phyloP scores from a whole-genome alignment of 2,797 vertebrate genomes.

The Ciconia nigra region DNA sequence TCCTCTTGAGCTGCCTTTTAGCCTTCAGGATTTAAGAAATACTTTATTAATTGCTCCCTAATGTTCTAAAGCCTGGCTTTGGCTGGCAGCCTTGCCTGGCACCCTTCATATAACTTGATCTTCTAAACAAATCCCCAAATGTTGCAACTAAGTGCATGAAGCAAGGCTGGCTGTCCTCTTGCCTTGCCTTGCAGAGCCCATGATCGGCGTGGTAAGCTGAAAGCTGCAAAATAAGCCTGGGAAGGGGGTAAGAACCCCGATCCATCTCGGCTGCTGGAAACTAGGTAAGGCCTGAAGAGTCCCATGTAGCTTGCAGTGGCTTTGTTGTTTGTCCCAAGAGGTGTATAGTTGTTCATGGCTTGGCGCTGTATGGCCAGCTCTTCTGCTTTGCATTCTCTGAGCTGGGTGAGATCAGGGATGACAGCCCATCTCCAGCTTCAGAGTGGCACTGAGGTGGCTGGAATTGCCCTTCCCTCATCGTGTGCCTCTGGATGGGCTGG shows the following conservation, averaged over 20 bases:
- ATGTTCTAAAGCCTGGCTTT: conserved; percentile 22
- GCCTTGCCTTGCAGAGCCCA: background rate
- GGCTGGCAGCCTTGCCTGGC: conserved; percentile 25
- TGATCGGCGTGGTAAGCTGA: fast-evolving
- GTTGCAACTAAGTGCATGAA: background rate
- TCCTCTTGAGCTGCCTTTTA: background rate
- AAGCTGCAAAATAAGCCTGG: background rate
- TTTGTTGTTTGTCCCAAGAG: background rate
- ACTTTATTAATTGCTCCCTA: background rate
- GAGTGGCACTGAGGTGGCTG: background rate
- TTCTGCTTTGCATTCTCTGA: background rate
- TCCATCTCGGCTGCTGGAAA: background rate
- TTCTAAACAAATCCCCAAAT: conserved; percentile 6
- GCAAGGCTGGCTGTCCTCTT: background rate
- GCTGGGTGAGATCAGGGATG: background rate
- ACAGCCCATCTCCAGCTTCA: background rate
- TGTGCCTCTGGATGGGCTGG: background rate
- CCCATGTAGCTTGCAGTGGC: background rate
- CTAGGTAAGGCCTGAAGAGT: background rate
- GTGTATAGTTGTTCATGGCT: background rate
- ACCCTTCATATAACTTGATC: background rate
- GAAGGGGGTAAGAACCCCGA: background rate
- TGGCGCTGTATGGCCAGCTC: background rate
- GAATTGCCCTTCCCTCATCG: fast-evolving
- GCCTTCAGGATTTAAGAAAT: conserved; percentile 8